These are phyloP conservation scores for Eulithis testata DNA, from an alignment of 2,888 invertebrate species.

Conservation along the genomic window DNA sequence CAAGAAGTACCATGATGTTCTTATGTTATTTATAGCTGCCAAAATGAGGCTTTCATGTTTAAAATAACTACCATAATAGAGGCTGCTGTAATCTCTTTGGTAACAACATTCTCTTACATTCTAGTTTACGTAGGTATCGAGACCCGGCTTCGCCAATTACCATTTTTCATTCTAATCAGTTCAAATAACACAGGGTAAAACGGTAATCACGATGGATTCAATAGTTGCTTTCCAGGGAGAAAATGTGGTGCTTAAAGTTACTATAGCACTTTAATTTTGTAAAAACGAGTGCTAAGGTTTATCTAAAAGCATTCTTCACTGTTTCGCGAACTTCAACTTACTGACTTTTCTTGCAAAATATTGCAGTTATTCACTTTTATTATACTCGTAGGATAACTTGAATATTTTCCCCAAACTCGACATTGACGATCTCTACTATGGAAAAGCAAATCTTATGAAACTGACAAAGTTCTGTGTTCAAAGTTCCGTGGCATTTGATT, in stretches of 20 bases:
- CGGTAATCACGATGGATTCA: too few species aligned
- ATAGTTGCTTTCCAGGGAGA: too few species aligned
- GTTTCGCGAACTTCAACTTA: constrained; percentile 6
- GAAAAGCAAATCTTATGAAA: too few species aligned
- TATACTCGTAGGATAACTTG: not conserved
- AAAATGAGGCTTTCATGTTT: too few species aligned
- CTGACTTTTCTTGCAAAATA: constrained; percentile 6
- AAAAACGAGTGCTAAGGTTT: not conserved
- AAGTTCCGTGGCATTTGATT: too few species aligned
- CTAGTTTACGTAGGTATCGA: too few species aligned
- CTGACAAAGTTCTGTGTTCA: too few species aligned
- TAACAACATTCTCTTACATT: too few species aligned
- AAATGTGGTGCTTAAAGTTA: too few species aligned
- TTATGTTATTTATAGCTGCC: not conserved
- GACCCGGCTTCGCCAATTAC: too few species aligned
- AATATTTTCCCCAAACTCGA: not conserved
- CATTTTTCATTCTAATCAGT: too few species aligned
- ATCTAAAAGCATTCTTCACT: constrained; percentile 8
- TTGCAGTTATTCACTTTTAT: constrained; percentile 1
- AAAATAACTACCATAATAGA: not conserved
- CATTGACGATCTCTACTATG: not conserved
- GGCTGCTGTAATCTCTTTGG: not conserved
- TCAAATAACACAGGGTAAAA: too few species aligned
- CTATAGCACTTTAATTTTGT: not conserved
- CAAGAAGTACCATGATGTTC: constrained; percentile 12